Percentiles rank a stretch among this genome's conserved stretches.
Evolutionary conservation across 2,888 invertebrate genomes (phyloP).

Genomic region (Chrysolina americana): DNA sequence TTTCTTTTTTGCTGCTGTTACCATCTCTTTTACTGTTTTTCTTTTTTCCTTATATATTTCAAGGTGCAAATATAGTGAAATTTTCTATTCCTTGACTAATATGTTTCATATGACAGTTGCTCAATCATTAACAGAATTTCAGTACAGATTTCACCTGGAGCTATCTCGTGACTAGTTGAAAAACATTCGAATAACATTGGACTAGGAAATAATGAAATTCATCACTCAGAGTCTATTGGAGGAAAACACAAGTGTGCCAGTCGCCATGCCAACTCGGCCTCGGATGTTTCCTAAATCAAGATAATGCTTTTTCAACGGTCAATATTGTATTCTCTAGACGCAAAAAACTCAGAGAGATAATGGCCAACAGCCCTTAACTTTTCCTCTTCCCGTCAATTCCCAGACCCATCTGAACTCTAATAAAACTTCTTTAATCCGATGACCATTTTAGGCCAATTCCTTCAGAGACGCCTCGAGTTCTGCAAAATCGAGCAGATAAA

Average conservation of each 20-base stretch:
- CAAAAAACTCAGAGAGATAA: slow-evolving; percentile 19
- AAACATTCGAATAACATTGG: neutral
- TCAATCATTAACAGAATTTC: too few relatives aligned
- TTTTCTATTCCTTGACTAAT: too few relatives aligned
- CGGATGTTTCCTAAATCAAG: slow-evolving; percentile 19
- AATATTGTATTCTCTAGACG: slow-evolving; percentile 22
- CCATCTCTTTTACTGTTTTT: too few relatives aligned
- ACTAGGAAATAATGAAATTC: neutral
- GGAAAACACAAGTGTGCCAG: neutral
- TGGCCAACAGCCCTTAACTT: slow-evolving; percentile 30
- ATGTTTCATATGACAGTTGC: too few relatives aligned
- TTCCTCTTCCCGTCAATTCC: slow-evolving; percentile 33
- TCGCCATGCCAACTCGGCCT: slow-evolving; percentile 16
- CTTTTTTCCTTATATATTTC: too few relatives aligned
- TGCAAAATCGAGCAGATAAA: neutral
- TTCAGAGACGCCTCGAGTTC: neutral
- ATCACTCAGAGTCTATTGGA: slow-evolving; percentile 14
- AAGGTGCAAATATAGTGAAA: too few relatives aligned
- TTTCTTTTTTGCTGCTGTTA: too few relatives aligned
- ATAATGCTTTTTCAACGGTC: slow-evolving; percentile 24
- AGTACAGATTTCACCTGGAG: too few relatives aligned
- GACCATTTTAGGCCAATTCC: slow-evolving; percentile 25
- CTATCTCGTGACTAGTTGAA: too few relatives aligned
- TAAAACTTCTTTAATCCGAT: slow-evolving; percentile 32
- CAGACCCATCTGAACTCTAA: slow-evolving; percentile 28